phyloP scores from a whole-genome alignment of 2,797 vertebrate genomes.

The Enteromius afrohamiltoni region DNA sequence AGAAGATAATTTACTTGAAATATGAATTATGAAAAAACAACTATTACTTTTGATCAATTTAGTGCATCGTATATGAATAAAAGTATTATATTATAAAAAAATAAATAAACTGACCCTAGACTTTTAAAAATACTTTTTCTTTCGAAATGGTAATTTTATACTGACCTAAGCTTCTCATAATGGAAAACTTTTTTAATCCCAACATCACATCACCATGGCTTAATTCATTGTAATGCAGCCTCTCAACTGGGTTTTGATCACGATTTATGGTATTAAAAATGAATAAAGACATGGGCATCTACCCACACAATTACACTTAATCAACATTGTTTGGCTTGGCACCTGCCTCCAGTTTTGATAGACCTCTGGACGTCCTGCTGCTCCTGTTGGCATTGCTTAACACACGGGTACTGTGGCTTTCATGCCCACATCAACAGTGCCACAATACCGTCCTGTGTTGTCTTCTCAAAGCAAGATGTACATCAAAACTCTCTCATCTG shows the following conservation, averaged over 20 bases:
- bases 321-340: conserved; percentile 4
- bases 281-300: neutral
- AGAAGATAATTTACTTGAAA: neutral
- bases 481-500: conserved; percentile 48
- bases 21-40: neutral
- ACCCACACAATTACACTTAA: neutral
- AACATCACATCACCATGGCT: neutral
- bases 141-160: neutral
- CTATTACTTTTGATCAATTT: neutral
- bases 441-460: conserved; percentile 38
- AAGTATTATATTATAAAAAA: neutral
- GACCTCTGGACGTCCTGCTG: neutral
- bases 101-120: neutral
- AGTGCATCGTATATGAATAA: neutral
- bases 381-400: neutral
- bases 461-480: conserved; percentile 25
- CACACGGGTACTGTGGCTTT: conserved; percentile 25
- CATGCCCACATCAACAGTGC: conserved; percentile 39
- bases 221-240: conserved; percentile 7
- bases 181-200: neutral
- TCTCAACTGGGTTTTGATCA: neutral
- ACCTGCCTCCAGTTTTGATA: neutral
- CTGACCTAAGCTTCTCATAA: neutral
- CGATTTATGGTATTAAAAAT: neutral
- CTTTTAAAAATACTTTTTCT: neutral